Conservation (phyloP, 1,140 invertebrate genomes). For the Matsumurasca onukii region DNA sequence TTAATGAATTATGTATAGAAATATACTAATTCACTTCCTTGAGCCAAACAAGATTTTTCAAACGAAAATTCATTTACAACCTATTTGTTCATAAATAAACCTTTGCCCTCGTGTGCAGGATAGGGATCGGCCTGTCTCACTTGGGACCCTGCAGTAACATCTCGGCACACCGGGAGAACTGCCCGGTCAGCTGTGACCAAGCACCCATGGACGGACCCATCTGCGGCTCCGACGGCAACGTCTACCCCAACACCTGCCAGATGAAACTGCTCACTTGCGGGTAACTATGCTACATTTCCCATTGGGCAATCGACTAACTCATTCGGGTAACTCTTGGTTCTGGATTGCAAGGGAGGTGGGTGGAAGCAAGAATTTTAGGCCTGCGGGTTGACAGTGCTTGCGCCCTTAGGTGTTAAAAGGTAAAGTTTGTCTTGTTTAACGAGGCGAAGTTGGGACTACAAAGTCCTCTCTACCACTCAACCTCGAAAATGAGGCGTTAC, state of each 20-base stretch:
- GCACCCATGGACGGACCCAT: slow-evolving; percentile 84
- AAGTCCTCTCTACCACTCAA: too few species aligned
- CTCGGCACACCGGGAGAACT: slow-evolving; percentile 82
- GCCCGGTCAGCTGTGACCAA: slow-evolving; percentile 80
- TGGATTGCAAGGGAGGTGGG: too few species aligned
- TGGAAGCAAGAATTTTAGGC: too few species aligned
- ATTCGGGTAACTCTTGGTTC: not conserved
- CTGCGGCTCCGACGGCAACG: slow-evolving; percentile 89
- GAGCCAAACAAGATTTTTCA: too few species aligned
- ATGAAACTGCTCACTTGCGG: slow-evolving; percentile 90
- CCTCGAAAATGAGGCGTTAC: too few species aligned
- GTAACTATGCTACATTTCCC: slow-evolving; percentile 51
- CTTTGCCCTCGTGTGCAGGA: slow-evolving; percentile 50
- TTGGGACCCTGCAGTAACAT: slow-evolving; percentile 86
- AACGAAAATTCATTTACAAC: too few species aligned
- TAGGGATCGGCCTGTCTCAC: slow-evolving; percentile 71
- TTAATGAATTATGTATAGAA: too few species aligned
- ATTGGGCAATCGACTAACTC: not conserved
- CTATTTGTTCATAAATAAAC: not conserved
- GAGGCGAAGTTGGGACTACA: too few species aligned
- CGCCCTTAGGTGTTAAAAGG: not conserved
- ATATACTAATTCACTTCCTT: too few species aligned
- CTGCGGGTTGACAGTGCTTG: slow-evolving; percentile 8
- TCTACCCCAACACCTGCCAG: slow-evolving; percentile 91
- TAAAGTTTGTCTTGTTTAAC: too few species aligned